These are phyloP conservation scores for Bombus waltoni DNA, from an alignment of 1,140 invertebrate genomes.

Conservation along the genomic window DNA sequence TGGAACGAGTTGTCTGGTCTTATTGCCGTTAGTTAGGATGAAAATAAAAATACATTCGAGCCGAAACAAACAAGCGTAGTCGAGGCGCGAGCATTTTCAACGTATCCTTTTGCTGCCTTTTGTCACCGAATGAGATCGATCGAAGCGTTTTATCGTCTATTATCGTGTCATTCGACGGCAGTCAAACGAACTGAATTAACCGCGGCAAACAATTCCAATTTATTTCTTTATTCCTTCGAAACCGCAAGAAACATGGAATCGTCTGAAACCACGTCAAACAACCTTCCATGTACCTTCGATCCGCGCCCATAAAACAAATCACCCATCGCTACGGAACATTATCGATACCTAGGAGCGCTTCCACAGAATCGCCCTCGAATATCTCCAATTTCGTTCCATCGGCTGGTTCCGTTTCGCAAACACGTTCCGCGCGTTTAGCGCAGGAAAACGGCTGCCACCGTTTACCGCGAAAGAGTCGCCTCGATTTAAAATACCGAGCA, in stretches of 20 bases:
- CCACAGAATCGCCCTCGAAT: background rate
- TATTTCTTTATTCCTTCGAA: background rate
- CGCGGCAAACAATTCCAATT: background rate
- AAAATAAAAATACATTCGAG: background rate
- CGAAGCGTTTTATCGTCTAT: background rate
- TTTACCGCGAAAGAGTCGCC: background rate
- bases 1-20: background rate
- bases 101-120: background rate
- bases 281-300: background rate
- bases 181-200: background rate
- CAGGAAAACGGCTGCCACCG: background rate
- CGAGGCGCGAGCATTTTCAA: background rate
- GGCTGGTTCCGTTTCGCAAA: background rate
- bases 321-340: background rate
- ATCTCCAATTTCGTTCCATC: background rate
- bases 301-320: slow-evolving; percentile 7
- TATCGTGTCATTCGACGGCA: background rate
- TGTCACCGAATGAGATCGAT: too few relatives aligned
- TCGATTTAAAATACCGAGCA: background rate
- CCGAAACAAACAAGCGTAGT: background rate
- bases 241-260: background rate
- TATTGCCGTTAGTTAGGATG: background rate
- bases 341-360: background rate
- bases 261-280: background rate
- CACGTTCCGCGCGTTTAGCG: slow-evolving; percentile 16